Evolutionary conservation across 2,113 vertebrate species (phyloP).

Genomic region (Xenus cinereus): DNA sequence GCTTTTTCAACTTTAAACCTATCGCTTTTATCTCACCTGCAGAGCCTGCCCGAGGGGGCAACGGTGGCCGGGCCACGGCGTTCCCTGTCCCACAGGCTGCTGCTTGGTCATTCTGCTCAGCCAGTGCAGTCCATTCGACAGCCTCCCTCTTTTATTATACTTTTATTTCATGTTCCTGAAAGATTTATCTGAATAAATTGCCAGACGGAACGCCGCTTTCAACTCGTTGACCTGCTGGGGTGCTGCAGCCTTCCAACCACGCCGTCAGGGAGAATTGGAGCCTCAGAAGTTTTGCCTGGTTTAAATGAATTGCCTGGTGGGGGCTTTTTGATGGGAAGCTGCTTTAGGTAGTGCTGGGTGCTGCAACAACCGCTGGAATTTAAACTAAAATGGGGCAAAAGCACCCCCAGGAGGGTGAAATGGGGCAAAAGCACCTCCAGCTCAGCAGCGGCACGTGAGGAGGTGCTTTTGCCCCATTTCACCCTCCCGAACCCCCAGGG

Average conservation of each 20-base stretch:
- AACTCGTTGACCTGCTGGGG: conserved; percentile 7
- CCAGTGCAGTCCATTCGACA: background rate
- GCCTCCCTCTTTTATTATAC: background rate
- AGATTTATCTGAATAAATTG: conserved; percentile 38
- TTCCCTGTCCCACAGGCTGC: accelerated
- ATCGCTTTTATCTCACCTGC: accelerated
- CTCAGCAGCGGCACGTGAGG: background rate
- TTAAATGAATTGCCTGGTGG: background rate
- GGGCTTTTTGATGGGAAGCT: conserved; percentile 15
- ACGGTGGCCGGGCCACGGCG: background rate
- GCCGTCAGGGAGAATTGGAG: conserved; percentile 27
- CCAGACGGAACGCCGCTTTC: conserved; percentile 19
- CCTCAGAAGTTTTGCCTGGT: conserved; percentile 28
- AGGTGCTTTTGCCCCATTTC: accelerated
- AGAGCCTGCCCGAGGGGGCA: accelerated
- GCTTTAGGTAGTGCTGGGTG: background rate
- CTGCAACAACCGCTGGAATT: background rate
- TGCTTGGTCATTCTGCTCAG: background rate
- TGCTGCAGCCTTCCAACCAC: conserved; percentile 28
- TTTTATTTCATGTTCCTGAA: background rate
- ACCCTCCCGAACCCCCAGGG: accelerated
- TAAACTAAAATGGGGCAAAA: background rate
- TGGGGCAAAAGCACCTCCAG: background rate
- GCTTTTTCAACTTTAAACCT: background rate
- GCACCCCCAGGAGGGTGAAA: background rate